These are phyloP conservation scores for Thalpophila matura DNA, from an alignment of 2,888 invertebrate genomes.

Conservation along the genomic window DNA sequence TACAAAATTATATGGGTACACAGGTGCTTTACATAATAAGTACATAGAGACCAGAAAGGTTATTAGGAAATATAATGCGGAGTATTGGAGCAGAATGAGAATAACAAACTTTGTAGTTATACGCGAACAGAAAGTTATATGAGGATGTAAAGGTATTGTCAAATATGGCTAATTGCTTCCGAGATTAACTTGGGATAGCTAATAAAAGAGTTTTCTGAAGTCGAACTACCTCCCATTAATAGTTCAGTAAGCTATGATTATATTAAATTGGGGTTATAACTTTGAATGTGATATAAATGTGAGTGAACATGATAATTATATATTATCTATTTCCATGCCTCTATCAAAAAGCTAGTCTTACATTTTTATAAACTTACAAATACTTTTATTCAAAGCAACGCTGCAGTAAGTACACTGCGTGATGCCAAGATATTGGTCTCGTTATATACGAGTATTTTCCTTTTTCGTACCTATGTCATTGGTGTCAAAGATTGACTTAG, in stretches of 20 bases:
- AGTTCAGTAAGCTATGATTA: conserved; percentile 24
- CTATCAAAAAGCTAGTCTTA: too few relatives aligned
- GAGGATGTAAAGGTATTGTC: conserved; percentile 27
- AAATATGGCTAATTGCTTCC: conserved; percentile 46
- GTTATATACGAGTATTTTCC: too few relatives aligned
- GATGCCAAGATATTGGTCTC: too few relatives aligned
- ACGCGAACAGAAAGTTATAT: conserved; percentile 30
- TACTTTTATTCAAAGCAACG: too few relatives aligned
- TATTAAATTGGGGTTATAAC: conserved; percentile 5
- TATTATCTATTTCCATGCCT: too few relatives aligned
- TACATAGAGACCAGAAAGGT: conserved; percentile 36
- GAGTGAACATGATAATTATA: neutral
- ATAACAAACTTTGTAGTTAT: conserved; percentile 31
- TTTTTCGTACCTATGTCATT: too few relatives aligned
- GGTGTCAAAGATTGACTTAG: too few relatives aligned
- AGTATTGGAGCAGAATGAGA: conserved; percentile 36
- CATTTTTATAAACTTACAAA: too few relatives aligned
- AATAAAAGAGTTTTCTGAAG: conserved; percentile 29
- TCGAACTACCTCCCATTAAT: conserved; percentile 3
- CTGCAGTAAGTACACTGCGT: too few relatives aligned
- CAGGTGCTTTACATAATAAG: conserved; percentile 54
- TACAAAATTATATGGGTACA: conserved; percentile 65
- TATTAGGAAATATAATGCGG: conserved; percentile 40
- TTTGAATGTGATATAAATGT: neutral
- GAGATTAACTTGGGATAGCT: conserved; percentile 29